Evolutionary conservation across 2,888 invertebrate species (phyloP).

Genomic region (Heteromurus nitidus): DNA sequence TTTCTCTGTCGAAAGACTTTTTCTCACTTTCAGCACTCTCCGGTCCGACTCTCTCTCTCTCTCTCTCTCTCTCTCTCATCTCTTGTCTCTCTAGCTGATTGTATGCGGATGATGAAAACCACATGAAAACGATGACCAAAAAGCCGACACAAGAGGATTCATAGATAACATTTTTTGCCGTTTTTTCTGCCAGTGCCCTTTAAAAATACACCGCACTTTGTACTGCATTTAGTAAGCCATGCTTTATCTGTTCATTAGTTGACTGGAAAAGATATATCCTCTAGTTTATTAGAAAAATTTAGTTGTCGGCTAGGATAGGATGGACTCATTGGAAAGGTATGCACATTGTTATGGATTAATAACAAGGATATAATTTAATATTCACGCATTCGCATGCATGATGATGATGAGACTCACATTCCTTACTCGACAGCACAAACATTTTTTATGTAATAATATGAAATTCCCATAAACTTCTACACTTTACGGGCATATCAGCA

Average conservation of each 20-base stretch:
- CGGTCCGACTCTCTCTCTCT: background rate
- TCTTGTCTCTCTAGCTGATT: background rate
- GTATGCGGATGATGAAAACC: conserved; percentile 11
- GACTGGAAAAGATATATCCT: conserved; percentile 9
- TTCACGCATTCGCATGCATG: conserved; percentile 5
- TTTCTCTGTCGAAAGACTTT: conserved; percentile 2
- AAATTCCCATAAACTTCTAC: conserved; percentile 3
- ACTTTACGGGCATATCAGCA: background rate
- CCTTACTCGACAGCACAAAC: background rate
- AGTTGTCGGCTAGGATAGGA: too few species aligned
- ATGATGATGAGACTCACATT: background rate
- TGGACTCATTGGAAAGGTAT: conserved; percentile 14
- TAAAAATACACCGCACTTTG: conserved; percentile 11
- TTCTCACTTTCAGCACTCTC: conserved; percentile 39
- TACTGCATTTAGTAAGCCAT: background rate
- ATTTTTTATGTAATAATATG: background rate
- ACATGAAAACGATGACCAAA: background rate
- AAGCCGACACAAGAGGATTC: conserved; percentile 18
- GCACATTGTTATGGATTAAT: conserved; percentile 23
- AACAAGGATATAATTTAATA: conserved; percentile 29
- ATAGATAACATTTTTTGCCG: background rate
- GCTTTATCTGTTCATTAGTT: conserved; percentile 24
- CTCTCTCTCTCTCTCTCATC: conserved; percentile 39
- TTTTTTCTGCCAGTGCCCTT: background rate
- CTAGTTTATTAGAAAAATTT: too few species aligned